A percentile compares a stretch with the other conserved stretches of the same genome.
These are phyloP conservation scores for Deroplatys truncata DNA, from an alignment of 2,888 invertebrate species.

Conservation along the genomic window DNA sequence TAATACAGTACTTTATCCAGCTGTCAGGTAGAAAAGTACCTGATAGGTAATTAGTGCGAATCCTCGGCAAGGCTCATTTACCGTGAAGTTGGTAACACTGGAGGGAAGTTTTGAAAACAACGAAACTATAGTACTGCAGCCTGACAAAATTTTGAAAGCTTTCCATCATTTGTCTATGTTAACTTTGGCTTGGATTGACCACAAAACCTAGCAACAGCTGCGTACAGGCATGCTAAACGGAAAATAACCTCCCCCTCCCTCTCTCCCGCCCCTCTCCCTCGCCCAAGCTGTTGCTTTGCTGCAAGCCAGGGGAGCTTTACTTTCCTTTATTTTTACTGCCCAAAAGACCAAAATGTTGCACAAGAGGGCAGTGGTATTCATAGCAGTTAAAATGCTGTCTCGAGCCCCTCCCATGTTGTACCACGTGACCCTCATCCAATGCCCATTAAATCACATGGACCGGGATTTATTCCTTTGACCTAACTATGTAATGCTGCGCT, in stretches of 20 bases:
- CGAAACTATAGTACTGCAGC: not conserved
- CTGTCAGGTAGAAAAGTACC: too few species aligned
- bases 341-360: conserved; percentile 12
- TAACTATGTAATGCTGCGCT: not conserved
- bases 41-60: too few species aligned
- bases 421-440: not conserved
- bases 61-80: too few species aligned
- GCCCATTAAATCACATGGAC: conserved; percentile 5
- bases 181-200: conserved; percentile 5
- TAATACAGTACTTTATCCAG: too few species aligned
- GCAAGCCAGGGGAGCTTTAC: not conserved
- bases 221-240: conserved; percentile 6
- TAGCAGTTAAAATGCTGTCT: conserved; percentile 1
- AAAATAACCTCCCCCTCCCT: not conserved
- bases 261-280: not conserved
- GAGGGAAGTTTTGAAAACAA: not conserved
- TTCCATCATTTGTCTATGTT: conserved; percentile 15
- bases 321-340: not conserved
- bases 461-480: conserved; percentile 8
- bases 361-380: conserved; percentile 1
- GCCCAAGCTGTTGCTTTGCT: not conserved
- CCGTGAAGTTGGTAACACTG: too few species aligned
- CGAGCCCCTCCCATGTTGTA: not conserved
- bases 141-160: not conserved
- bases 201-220: conserved; percentile 16